These are phyloP conservation scores for Sinhomidia bicolor DNA, from an alignment of 2,888 invertebrate species.

Conservation along the genomic window DNA sequence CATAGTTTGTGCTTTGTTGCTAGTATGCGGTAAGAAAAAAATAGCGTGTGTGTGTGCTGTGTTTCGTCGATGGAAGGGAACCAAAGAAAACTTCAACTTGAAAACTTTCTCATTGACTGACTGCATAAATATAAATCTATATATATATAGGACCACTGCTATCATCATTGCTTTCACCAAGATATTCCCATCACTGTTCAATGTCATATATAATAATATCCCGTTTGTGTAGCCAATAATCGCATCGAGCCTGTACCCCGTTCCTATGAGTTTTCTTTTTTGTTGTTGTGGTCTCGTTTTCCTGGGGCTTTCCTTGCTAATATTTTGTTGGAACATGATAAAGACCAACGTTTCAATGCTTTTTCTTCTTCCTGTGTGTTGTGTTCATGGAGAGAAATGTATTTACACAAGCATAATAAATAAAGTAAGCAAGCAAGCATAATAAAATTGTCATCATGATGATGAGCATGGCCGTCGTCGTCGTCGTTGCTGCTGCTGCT, in stretches of 20 bases:
- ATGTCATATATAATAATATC: neutral
- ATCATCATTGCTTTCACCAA: no score
- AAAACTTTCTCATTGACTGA: no score
- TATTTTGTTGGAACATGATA: neutral
- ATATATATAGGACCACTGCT: neutral
- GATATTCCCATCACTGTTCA: neutral
- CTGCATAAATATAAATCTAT: no score
- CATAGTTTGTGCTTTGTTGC: no score
- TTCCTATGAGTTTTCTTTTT: no score
- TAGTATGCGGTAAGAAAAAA: no score
- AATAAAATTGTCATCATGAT: slow-evolving; percentile 14
- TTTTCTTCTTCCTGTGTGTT: neutral
- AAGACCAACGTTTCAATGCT: neutral
- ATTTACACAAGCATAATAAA: neutral
- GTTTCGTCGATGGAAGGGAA: neutral
- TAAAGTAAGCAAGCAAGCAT: neutral
- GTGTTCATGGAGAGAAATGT: no score
- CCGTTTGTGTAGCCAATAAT: neutral
- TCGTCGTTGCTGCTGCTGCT: no score
- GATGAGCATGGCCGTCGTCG: neutral
- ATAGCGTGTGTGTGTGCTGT: no score
- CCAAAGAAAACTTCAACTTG: neutral
- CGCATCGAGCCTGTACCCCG: no score
- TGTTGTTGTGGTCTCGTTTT: no score
- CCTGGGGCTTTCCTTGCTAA: neutral